Base-by-base conservation (phyloP, 53 echinoderm and acorn worm species). In the Antedon mediterranea region DNA sequence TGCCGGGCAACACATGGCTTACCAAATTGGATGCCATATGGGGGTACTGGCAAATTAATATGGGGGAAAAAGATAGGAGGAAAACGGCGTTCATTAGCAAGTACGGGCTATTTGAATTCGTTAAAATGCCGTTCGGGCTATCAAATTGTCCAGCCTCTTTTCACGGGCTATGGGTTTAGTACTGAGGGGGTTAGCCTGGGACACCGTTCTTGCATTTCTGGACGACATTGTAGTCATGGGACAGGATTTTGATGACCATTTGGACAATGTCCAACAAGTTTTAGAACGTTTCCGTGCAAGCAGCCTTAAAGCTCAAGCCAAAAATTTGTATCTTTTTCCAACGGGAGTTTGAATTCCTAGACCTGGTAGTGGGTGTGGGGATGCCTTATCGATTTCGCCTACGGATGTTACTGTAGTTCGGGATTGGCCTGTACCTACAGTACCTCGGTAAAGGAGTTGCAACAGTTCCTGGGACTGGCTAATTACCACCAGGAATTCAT, bases 81-180 rank as follows among this genome's bases (percentile, higher is more conserved):
- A 90, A 90, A 78, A 87, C 90, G 4, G 87, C 83, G 0, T 86
- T 90, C 71, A 84, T 76, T 34, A 87, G 83, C 0, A 83, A 77
- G 71, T 43, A 83, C 43, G 87, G 87, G 0, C 30, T 87, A 28
- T 87, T 30, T 72, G 82, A 83, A 31, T 83, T 83, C 18, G 75
- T 74, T 30, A 28, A 18, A 1, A 57, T 57, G 57, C 57, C 57
- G 9, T 57, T 57, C 23, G 57, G 57, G 9, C 57, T 57, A 1
- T 57, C 57, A 6, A 57, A 18, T 23, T 57, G 57, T 57, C 57
- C 57, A 18, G 57, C 57, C 23, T 57, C 57, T 57, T 57, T 23
- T 57, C 57, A 6, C 11, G 57, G 2, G 57, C 57, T 6, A 57
- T 57, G 57, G 57, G 57, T 13, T 57, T 57, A 26, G 57, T 57